Percentiles rank a stretch among this genome's conserved stretches.
phyloP scores from a whole-genome alignment of 2,888 invertebrate genomes.

The Athrips mouffetella region DNA sequence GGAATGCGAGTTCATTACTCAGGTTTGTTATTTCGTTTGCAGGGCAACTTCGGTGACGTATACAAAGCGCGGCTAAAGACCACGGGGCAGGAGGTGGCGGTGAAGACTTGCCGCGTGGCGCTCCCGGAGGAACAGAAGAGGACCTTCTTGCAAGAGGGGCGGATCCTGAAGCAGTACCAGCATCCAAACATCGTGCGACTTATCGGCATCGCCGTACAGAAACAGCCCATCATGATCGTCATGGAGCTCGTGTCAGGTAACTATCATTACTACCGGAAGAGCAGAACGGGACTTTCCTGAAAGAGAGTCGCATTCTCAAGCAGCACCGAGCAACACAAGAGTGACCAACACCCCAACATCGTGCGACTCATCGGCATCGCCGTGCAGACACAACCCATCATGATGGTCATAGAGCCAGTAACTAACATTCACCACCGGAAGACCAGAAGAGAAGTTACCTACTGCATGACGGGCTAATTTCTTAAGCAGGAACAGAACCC shows the following conservation, averaged over 20 bases:
- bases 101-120: conserved; percentile 96
- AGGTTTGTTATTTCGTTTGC: conserved; percentile 20
- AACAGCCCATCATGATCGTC: conserved; percentile 99
- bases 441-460: too few relatives aligned
- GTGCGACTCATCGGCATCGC: conserved; percentile 98
- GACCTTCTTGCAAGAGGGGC: conserved; percentile 96
- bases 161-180: conserved; percentile 97
- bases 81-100: conserved; percentile 92
- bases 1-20: too few relatives aligned
- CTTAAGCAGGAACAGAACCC: too few relatives aligned
- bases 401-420: conserved; percentile 99
- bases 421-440: too few relatives aligned
- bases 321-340: too few relatives aligned
- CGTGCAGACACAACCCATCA: conserved; percentile 97
- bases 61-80: conserved; percentile 93
- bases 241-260: conserved; percentile 96
- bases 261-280: not conserved
- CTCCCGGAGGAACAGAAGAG: conserved; percentile 95
- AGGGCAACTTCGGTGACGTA: conserved; percentile 99
- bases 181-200: conserved; percentile 97
- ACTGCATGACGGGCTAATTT: too few relatives aligned
- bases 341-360: conserved; percentile 98
- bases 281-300: conserved; percentile 91
- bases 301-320: conserved; percentile 96
- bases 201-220: conserved; percentile 98